Percentiles rank a stretch among this genome's conserved stretches.
phyloP scores from a whole-genome alignment of 2,888 invertebrate genomes.

The Epinotia ramella region DNA sequence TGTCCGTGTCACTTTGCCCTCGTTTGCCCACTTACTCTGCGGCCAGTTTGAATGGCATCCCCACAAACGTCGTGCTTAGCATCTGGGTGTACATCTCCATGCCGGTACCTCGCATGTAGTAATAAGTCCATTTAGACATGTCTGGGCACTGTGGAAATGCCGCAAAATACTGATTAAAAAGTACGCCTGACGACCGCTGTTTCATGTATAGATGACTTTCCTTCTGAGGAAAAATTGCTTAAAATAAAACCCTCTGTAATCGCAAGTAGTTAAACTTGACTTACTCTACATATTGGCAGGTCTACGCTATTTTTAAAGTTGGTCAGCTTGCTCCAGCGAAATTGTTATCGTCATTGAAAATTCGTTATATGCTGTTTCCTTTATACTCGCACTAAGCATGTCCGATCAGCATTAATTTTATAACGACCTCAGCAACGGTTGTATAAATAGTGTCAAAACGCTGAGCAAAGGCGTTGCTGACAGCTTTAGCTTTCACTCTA shows the following conservation, averaged over 20 bases:
- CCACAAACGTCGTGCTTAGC: slow-evolving; percentile 98
- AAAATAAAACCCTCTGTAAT: not conserved
- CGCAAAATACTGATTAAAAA: slow-evolving; percentile 71
- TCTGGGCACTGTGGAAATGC: slow-evolving; percentile 93
- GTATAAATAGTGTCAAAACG: slow-evolving; percentile 16
- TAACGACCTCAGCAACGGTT: not conserved
- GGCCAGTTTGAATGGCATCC: slow-evolving; percentile 98
- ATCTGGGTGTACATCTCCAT: slow-evolving; percentile 99
- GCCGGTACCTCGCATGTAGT: slow-evolving; percentile 99
- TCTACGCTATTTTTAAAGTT: not conserved
- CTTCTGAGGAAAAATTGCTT: not conserved
- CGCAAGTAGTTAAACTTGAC: not conserved
- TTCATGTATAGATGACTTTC: not conserved
- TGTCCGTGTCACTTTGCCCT: slow-evolving; percentile 67
- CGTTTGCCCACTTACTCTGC: slow-evolving; percentile 96
- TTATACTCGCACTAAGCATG: not conserved
- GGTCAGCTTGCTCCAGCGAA: not conserved
- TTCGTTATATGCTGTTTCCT: not conserved
- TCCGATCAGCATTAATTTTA: not conserved
- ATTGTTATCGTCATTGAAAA: not conserved
- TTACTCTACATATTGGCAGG: not conserved
- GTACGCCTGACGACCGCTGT: slow-evolving; percentile 53
- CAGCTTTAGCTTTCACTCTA: not conserved
- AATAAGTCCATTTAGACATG: slow-evolving; percentile 99
- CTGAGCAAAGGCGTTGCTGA: slow-evolving; percentile 7